phyloP scores from a whole-genome alignment of 2,888 invertebrate species.

The Patella depressa region DNA sequence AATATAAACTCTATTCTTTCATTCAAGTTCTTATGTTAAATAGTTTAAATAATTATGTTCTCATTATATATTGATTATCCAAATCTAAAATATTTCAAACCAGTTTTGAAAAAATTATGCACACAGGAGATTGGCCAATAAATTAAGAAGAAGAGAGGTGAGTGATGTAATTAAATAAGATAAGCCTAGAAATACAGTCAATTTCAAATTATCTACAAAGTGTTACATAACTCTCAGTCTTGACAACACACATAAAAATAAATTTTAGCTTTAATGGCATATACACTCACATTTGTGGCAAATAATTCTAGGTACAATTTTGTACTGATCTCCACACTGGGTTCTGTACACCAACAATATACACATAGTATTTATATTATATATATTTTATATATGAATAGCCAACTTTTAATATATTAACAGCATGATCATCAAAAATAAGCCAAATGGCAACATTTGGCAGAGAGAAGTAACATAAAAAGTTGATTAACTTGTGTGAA shows the following conservation, averaged over 20 bases:
- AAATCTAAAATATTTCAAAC: no score
- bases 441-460: not conserved
- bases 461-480: not conserved
- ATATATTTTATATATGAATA: slow-evolving; percentile 7
- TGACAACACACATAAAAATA: slow-evolving; percentile 6
- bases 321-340: not conserved
- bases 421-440: slow-evolving; percentile 9
- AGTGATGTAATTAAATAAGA: not conserved
- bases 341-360: slow-evolving; percentile 6
- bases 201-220: not conserved
- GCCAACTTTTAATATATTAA: not conserved
- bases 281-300: slow-evolving; percentile 7
- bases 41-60: no score
- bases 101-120: not conserved
- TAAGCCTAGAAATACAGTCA: not conserved
- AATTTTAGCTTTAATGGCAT: slow-evolving; percentile 4
- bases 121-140: not conserved
- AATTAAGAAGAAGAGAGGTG: not conserved
- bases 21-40: no score
- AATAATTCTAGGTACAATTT: not conserved
- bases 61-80: no score
- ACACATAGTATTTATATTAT: not conserved
- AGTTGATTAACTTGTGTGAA: no score
- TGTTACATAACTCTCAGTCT: not conserved
- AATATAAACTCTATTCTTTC: no score